Evolutionary conservation across 1,140 invertebrate genomes (phyloP).

Genomic region (Triops longicaudatus): DNA sequence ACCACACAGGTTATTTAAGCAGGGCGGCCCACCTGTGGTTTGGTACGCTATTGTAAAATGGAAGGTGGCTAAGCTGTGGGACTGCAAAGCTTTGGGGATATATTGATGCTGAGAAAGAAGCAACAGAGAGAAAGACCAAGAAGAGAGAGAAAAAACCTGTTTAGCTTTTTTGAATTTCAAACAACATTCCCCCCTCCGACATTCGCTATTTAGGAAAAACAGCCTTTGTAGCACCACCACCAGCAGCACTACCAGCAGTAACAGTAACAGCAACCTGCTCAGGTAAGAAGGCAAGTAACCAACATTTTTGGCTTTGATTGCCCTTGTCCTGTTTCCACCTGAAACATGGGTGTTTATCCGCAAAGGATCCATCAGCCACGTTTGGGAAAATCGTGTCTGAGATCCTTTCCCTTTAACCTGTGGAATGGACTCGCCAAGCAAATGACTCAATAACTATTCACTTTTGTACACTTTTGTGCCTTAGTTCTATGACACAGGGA

Average conservation of each 20-base stretch:
- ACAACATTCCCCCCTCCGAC: neutral
- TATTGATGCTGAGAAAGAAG: neutral
- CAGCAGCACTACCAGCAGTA: too few relatives aligned
- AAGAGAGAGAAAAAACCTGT: neutral
- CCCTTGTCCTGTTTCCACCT: neutral
- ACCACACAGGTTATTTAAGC: conserved; percentile 9
- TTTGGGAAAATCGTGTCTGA: neutral
- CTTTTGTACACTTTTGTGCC: neutral
- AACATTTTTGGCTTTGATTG: conserved; percentile 8
- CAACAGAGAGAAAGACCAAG: neutral
- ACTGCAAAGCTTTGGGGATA: neutral
- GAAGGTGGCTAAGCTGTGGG: neutral
- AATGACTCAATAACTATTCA: conserved; percentile 4
- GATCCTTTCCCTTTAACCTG: neutral
- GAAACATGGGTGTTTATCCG: neutral
- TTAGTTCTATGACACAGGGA: too few relatives aligned
- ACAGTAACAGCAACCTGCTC: conserved; percentile 4
- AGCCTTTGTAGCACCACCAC: too few relatives aligned
- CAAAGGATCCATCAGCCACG: neutral
- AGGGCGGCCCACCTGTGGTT: conserved; percentile 13
- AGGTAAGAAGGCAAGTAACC: neutral
- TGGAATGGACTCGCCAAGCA: neutral
- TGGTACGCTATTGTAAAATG: neutral
- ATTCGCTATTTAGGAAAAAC: neutral
- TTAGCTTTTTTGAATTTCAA: conserved; percentile 1